Percentiles rank a stretch among this genome's conserved stretches.
Evolutionary conservation across 2,888 invertebrate genomes (phyloP).

Genomic region (Tachina lurida): DNA sequence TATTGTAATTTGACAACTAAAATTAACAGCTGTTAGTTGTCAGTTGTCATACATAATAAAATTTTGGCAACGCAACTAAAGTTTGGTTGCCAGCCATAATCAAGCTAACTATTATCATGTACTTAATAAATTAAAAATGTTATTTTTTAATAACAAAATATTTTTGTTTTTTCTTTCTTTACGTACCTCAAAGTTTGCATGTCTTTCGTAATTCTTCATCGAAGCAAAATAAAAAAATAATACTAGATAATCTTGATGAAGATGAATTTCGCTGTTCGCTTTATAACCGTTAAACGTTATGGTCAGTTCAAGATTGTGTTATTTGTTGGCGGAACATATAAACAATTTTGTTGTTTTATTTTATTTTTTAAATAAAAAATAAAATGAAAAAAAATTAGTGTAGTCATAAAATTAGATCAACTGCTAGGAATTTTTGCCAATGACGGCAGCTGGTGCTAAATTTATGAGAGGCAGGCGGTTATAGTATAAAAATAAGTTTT

Average conservation of each 20-base stretch:
- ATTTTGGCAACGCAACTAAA: no score
- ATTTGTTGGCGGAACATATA: constrained; percentile 62
- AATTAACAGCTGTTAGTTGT: no score
- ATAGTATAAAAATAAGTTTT: background rate
- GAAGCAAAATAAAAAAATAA: constrained; percentile 40
- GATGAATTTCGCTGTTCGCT: constrained; percentile 29
- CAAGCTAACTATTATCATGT: background rate
- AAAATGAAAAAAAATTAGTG: background rate
- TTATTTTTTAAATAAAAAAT: background rate
- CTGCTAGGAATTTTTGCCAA: constrained; percentile 32
- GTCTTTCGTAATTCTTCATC: constrained; percentile 60
- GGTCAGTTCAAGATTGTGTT: constrained; percentile 67
- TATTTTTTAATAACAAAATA: constrained; percentile 4
- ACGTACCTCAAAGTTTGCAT: constrained; percentile 40
- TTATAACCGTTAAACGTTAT: constrained; percentile 69
- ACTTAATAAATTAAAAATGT: background rate
- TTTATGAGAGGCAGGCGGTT: background rate
- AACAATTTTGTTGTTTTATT: constrained; percentile 34
- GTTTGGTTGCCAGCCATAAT: no score
- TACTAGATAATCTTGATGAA: constrained; percentile 35
- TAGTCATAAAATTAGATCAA: constrained; percentile 34
- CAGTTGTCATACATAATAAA: no score
- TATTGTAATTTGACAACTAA: no score
- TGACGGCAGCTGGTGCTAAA: background rate
- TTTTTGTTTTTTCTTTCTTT: background rate